Base-by-base conservation (phyloP, 2,797 vertebrate species). In the Enteromius treurensis region DNA sequence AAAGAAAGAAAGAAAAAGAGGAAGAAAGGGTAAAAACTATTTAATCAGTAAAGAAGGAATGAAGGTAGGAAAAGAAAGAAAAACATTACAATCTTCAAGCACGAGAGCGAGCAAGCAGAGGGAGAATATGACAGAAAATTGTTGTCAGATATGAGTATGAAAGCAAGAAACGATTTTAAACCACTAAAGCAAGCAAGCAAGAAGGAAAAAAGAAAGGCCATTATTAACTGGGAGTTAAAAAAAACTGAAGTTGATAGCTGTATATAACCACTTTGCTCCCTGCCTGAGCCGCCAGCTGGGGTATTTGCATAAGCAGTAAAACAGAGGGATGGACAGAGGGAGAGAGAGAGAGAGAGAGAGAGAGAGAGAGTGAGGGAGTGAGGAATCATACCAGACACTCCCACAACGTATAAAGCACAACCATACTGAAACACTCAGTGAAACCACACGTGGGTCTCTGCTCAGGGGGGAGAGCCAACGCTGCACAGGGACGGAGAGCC, bases 371-470 rank as follows among this genome's bases (percentile, higher is more conserved):
- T 5, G 53, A 21, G 77, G 21, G 81, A 79, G 84, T 69, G 85
- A 81, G 78, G 53, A 34, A 79, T 77, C 60, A 58, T 19, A 77
- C 60, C 83, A 84, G 90, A 88, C 90, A 90, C 91, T 90, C 90
- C 90, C 91, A 90, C 88, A 82, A 74, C 55, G 86, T 91, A 91
- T 91, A 91, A 91, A 91, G 83, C 80, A 82, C 58, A 86, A 84
- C 85, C 90, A 89, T 86, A 85, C 86, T 64, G 86, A 87, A 86
- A 85, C 81, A 81, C 87, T 88, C 84, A 84, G 86, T 79, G 84
- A 89, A 89, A 90, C 84, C 91, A 90, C 90, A 91, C 89, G 88
- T 91, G 90, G 84, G 86, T 86, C 86, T 86, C 71, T 21, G 73
- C 64, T 76, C 55, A 55, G 29, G 68, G 86, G 70, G 87, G 80